These are phyloP conservation scores for Struthidea cinerea DNA, from an alignment of 2,113 vertebrate genomes.

Conservation along the genomic window DNA sequence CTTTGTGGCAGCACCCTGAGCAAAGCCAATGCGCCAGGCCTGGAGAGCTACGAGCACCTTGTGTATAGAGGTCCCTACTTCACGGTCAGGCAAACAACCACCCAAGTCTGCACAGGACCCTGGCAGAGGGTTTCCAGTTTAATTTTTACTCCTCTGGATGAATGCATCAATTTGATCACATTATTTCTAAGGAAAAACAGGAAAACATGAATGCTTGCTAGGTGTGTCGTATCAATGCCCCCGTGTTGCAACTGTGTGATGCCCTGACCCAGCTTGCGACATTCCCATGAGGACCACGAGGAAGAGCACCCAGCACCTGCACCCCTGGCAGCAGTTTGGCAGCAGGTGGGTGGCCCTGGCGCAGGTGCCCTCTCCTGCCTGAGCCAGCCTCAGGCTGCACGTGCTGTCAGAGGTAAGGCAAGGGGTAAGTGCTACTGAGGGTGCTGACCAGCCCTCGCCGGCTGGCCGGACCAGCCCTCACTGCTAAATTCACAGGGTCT, in stretches of 20 bases:
- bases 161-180: not conserved
- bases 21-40: not conserved
- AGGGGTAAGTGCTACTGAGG: not conserved
- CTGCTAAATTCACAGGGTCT: not conserved
- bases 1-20: not conserved
- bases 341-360: not conserved
- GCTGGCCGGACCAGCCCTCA: not conserved
- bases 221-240: not conserved
- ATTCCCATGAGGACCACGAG: not conserved
- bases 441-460: not conserved
- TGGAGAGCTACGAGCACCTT: not conserved
- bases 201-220: not conserved
- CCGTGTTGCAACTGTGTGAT: rapidly evolving
- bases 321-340: not conserved
- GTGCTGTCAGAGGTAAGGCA: not conserved
- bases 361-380: not conserved
- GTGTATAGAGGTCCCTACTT: not conserved
- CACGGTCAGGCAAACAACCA: not conserved
- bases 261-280: not conserved
- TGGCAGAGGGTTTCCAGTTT: not conserved
- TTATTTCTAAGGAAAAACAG: not conserved
- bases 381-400: not conserved
- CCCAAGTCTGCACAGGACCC: not conserved
- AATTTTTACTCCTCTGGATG: not conserved
- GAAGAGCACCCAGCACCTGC: not conserved